Base-by-base conservation (phyloP, 1,140 invertebrate genomes). In the Cyphomyrmex costatus region DNA sequence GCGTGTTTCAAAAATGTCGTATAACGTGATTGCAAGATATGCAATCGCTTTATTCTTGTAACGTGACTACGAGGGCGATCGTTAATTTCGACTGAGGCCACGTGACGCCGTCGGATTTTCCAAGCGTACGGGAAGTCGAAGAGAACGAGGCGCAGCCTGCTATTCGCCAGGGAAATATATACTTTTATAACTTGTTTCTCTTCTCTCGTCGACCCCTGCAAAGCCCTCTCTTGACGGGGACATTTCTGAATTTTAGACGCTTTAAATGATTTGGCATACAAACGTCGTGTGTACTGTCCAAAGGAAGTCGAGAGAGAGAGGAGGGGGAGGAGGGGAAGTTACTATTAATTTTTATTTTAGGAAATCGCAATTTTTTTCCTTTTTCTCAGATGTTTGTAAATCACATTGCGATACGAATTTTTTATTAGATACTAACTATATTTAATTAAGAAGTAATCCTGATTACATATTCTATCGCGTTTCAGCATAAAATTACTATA, bases 201-300 rank as follows among this genome's bases (percentile, higher is more conserved):
- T 63, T 27, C n/a, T 27, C n/a, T 24, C 24, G 24, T 51, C 66
- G 66, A 70, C 86, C 56, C 68, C 24, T 36, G 74, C 49, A 89
- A 85, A 88, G 78, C 86, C 56, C 71, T 71, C 85, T 82, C 77
- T 88, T 87, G 56, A 84, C 82, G 33, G 71, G 65, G 86, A 87
- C 87, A 77, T 88, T 89, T 88, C 65, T 89, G 87, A 89, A 89
- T 89, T 89, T 89, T 88, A 89, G 86, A 89, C 87, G 63, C 65
- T 51, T 89, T 88, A 89, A 89, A 88, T 88, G 86, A 88, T 89
- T 68, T 89, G 71, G 24, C 49, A 63, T 74, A 83, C 86, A 78
- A 84, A 46, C 68, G 42, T 63, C 85, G 30, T 16, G 70, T n/a
- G 86, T 87, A 70, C 53, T 82, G 65, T 21, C 16, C 7, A 88